A percentile compares a stretch with the other conserved stretches of the same genome.
Conservation (phyloP, 2,113 vertebrate species). For the Otolemur garnettii region DNA sequence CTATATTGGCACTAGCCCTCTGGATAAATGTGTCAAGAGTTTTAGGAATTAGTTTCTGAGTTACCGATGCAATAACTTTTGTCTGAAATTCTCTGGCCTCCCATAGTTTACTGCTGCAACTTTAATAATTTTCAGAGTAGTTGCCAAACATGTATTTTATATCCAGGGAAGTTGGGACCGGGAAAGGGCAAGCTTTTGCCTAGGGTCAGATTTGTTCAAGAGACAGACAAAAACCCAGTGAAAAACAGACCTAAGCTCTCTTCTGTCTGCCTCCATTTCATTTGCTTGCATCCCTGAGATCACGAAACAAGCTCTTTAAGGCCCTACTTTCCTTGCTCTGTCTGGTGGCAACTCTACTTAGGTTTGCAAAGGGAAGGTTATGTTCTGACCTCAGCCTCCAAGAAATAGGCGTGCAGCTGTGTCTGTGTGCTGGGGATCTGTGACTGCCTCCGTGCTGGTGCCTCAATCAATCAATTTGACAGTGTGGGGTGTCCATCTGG, state of each 20-base stretch:
- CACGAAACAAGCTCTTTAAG: neutral
- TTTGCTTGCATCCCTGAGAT: neutral
- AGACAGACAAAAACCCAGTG: slow-evolving; percentile 7
- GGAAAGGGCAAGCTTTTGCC: slow-evolving; percentile 80
- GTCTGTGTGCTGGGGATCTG: slow-evolving; percentile 43
- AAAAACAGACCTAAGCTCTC: neutral
- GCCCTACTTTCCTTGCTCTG: neutral
- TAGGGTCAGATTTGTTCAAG: slow-evolving; percentile 84
- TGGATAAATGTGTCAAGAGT: slow-evolving; percentile 89
- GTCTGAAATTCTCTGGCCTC: slow-evolving; percentile 88
- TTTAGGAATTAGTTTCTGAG: slow-evolving; percentile 91
- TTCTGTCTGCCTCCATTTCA: slow-evolving; percentile 15
- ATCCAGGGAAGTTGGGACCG: slow-evolving; percentile 76
- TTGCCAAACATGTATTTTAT: slow-evolving; percentile 88
- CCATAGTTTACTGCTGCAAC: slow-evolving; percentile 88
- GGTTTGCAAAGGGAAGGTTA: neutral
- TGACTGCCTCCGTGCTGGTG: neutral
- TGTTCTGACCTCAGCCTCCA: slow-evolving; percentile 3
- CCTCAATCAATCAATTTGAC: slow-evolving; percentile 61
- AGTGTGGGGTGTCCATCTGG: slow-evolving; percentile 50
- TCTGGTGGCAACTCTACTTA: neutral
- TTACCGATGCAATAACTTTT: slow-evolving; percentile 90
- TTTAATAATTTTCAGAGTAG: slow-evolving; percentile 88
- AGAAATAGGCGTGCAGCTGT: neutral
- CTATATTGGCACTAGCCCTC: slow-evolving; percentile 85